These are phyloP conservation scores for Lepidostoma basale DNA, from an alignment of 1,140 invertebrate species.

Conservation along the genomic window DNA sequence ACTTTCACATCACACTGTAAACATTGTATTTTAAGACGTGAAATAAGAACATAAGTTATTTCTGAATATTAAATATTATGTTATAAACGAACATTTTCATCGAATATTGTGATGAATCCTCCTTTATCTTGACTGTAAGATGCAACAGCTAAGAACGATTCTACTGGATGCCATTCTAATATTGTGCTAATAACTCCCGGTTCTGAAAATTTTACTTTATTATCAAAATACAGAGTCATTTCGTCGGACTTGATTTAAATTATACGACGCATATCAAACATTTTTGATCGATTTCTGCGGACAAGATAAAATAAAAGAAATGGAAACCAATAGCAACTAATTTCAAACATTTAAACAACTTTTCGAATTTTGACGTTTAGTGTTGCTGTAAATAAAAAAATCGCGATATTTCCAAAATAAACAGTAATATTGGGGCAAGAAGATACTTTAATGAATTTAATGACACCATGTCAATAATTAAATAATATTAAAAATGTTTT, in stretches of 20 bases:
- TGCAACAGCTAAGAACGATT: slow-evolving; percentile 82
- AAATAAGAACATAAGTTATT: too few species aligned
- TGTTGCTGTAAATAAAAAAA: neutral
- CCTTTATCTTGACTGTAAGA: slow-evolving; percentile 86
- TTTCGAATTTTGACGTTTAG: slow-evolving; percentile 9
- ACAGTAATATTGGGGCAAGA: too few species aligned
- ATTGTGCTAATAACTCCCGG: slow-evolving; percentile 74
- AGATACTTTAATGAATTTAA: too few species aligned
- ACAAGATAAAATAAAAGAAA: neutral
- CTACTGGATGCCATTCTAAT: slow-evolving; percentile 78
- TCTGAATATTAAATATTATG: neutral
- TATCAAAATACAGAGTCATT: slow-evolving; percentile 81
- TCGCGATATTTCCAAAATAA: too few species aligned
- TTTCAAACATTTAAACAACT: slow-evolving; percentile 41
- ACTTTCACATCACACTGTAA: too few species aligned
- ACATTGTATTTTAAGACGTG: too few species aligned
- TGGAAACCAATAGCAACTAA: neutral
- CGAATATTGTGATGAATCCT: slow-evolving; percentile 85
- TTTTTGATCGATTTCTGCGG: neutral
- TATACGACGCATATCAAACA: neutral
- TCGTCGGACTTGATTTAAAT: slow-evolving; percentile 27
- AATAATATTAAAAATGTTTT: too few species aligned
- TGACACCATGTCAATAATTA: too few species aligned
- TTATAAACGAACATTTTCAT: slow-evolving; percentile 75
- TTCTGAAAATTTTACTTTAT: slow-evolving; percentile 72